Evolutionary conservation across 92 coral and sea anemone genomes (phyloP).

Genomic region (Montipora capitata): DNA sequence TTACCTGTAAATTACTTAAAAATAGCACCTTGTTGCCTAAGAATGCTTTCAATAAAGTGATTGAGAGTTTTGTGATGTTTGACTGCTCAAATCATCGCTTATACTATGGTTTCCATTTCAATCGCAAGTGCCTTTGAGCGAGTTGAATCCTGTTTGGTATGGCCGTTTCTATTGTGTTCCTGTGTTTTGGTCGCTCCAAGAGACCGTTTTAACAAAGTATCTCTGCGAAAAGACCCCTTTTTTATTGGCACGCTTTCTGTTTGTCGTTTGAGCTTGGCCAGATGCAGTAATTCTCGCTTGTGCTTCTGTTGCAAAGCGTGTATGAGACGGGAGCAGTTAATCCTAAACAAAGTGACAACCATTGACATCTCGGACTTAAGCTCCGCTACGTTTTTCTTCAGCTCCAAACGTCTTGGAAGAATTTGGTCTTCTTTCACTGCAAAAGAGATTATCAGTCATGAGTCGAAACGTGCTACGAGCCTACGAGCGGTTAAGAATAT

Average conservation of each 20-base stretch:
- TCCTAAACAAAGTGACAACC: conserved; percentile 70
- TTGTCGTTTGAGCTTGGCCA: conserved; percentile 67
- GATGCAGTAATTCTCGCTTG: conserved; percentile 77
- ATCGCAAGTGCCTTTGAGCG: background rate
- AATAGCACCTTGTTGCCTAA: too few species aligned
- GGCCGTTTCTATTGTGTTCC: conserved; percentile 19
- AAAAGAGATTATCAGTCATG: background rate
- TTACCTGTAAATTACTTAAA: too few species aligned
- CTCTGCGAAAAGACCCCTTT: conserved; percentile 18
- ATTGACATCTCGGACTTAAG: conserved; percentile 79
- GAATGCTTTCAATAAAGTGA: too few species aligned
- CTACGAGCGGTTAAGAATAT: too few species aligned
- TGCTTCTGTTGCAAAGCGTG: conserved; percentile 72
- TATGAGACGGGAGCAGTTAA: conserved; percentile 70
- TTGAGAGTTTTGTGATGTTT: background rate
- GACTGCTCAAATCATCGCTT: background rate
- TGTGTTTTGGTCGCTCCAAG: conserved; percentile 24
- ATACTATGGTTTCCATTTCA: conserved; percentile 26
- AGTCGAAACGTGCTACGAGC: too few species aligned
- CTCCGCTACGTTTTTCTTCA: conserved; percentile 43
- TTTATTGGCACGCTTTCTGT: conserved; percentile 11
- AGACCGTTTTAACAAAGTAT: conserved; percentile 8
- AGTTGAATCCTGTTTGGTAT: conserved; percentile 12
- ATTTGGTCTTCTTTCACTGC: conserved; percentile 43
- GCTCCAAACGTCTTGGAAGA: conserved; percentile 43